Evolutionary conservation across 2,113 vertebrate species (phyloP).

Genomic region (Empidonax traillii): DNA sequence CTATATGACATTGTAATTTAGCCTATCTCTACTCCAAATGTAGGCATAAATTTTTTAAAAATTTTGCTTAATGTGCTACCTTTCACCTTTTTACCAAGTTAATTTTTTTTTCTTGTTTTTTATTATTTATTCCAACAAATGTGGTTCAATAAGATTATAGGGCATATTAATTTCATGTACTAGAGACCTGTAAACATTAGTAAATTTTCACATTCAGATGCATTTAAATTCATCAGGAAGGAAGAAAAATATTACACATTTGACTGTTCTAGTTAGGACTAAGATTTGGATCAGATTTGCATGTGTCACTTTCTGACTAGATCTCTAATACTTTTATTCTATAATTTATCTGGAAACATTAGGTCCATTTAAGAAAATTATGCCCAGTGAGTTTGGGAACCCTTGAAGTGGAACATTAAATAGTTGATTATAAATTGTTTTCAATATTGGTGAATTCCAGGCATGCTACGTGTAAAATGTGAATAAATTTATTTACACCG

Average conservation of each 20-base stretch:
- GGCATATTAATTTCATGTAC: neutral
- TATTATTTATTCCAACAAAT: neutral
- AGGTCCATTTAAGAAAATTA: neutral
- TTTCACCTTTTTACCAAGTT: neutral
- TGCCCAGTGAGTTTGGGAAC: neutral
- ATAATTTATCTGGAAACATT: neutral
- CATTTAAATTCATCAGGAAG: neutral
- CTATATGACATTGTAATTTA: neutral
- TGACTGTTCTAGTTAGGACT: neutral
- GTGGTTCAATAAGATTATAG: neutral
- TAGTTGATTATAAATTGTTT: slow-evolving; percentile 1
- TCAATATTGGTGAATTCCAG: neutral
- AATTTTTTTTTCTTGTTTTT: neutral
- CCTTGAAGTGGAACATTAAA: neutral
- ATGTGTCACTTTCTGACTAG: neutral
- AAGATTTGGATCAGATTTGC: neutral
- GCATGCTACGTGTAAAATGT: neutral
- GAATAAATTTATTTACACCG: neutral
- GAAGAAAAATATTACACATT: neutral
- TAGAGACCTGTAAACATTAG: neutral
- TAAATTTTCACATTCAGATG: neutral
- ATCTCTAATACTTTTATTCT: neutral
- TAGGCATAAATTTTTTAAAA: neutral
- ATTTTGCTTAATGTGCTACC: neutral
- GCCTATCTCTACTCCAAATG: neutral